phyloP scores from a whole-genome alignment of 2,113 vertebrate genomes.

The Macrotis lagotis region DNA sequence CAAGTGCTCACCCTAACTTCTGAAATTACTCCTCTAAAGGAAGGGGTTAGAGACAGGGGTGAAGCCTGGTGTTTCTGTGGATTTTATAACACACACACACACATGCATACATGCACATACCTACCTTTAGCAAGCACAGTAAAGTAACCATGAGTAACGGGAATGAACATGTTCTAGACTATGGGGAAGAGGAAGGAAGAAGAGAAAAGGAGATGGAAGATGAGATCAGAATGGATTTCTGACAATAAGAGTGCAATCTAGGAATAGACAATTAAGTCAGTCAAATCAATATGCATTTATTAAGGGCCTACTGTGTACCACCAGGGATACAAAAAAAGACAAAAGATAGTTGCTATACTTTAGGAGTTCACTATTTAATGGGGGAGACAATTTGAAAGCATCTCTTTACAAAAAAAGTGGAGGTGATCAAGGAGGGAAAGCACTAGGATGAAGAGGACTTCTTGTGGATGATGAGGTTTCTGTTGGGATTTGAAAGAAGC shows the following conservation, averaged over 20 bases:
- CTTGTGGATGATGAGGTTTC: not conserved
- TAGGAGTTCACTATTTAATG: not conserved
- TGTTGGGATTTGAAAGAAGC: not conserved
- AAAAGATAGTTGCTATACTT: not conserved
- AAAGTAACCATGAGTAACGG: not conserved
- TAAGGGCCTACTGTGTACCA: not conserved
- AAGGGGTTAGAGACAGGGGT: not conserved
- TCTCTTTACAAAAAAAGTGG: not conserved
- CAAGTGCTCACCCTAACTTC: not conserved
- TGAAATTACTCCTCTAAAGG: not conserved
- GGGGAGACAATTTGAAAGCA: not conserved
- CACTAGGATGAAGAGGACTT: not conserved
- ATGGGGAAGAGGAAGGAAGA: not conserved
- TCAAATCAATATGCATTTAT: not conserved
- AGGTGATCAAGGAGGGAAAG: not conserved
- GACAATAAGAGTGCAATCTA: not conserved
- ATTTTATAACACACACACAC: slow-evolving; percentile 32
- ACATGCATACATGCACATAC: not conserved
- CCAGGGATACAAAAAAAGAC: not conserved
- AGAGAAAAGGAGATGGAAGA: not conserved
- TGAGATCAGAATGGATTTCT: not conserved
- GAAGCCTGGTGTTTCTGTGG: not conserved
- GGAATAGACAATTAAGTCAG: not conserved
- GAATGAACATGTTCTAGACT: slow-evolving; percentile 13
- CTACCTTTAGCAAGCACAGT: not conserved